Percentiles rank a stretch among this genome's conserved stretches.
phyloP scores from a whole-genome alignment of 2,797 vertebrate genomes.

The Mionectes olivaceus region DNA sequence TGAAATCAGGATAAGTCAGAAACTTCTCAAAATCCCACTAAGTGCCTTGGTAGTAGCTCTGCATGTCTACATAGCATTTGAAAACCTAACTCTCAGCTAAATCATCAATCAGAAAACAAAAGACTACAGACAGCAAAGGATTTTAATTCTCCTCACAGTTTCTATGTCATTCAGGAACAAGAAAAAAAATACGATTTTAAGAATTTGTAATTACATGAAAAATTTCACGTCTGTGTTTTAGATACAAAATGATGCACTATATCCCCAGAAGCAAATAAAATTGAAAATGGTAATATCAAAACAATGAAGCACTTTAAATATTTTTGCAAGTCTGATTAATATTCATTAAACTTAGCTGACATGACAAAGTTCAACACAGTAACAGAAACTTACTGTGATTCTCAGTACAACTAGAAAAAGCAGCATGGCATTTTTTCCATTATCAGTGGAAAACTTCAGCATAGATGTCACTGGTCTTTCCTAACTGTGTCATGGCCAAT shows the following conservation, averaged over 20 bases:
- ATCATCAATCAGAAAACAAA: neutral
- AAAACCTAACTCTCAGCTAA: neutral
- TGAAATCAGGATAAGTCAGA: neutral
- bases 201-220: neutral
- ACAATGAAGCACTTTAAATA: neutral
- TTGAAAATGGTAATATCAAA: neutral
- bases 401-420: neutral
- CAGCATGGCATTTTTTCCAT: neutral
- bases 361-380: neutral
- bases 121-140: neutral
- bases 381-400: neutral
- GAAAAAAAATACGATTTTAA: neutral
- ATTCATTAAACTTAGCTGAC: neutral
- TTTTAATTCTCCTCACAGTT: neutral
- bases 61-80: neutral
- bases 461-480: neutral
- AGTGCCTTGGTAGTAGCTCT: neutral
- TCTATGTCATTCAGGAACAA: neutral
- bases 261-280: neutral
- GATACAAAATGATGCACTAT: neutral
- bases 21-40: neutral
- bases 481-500: neutral
- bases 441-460: neutral
- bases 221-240: neutral
- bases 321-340: neutral